Evolutionary conservation across 2,888 invertebrate genomes (phyloP).

Genomic region (Leucania comma): DNA sequence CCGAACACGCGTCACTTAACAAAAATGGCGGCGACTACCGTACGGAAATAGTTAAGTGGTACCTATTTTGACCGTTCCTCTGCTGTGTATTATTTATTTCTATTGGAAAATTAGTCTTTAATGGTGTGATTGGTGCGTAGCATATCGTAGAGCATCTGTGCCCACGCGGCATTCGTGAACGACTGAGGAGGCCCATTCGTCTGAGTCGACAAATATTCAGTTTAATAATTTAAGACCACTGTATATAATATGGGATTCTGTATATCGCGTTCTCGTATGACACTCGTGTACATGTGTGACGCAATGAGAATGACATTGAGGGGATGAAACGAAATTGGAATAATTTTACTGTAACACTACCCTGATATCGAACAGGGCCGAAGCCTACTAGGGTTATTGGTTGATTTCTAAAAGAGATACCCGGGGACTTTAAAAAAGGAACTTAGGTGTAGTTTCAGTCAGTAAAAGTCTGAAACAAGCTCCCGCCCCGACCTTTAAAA

Average conservation of each 20-base stretch:
- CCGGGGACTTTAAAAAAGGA: no score
- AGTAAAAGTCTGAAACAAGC: no score
- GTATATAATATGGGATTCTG: slow-evolving; percentile 68
- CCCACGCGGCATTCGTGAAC: slow-evolving; percentile 84
- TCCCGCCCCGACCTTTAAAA: no score
- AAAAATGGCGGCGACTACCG: slow-evolving; percentile 79
- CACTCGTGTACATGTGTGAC: slow-evolving; percentile 74
- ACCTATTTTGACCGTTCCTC: slow-evolving; percentile 85
- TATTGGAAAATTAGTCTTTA: slow-evolving; percentile 88
- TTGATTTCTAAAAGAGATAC: no score
- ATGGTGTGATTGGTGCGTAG: slow-evolving; percentile 82
- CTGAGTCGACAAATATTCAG: slow-evolving; percentile 85
- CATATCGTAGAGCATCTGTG: slow-evolving; percentile 74
- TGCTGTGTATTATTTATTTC: slow-evolving; percentile 85
- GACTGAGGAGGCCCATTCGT: slow-evolving; percentile 77
- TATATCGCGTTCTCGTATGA: slow-evolving; percentile 75
- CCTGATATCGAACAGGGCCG: no score
- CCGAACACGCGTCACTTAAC: slow-evolving; percentile 71
- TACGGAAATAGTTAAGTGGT: slow-evolving; percentile 79
- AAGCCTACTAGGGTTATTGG: no score
- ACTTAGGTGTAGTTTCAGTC: no score
- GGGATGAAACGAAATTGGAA: slow-evolving; percentile 50
- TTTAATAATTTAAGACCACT: slow-evolving; percentile 86
- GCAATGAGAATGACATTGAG: slow-evolving; percentile 72
- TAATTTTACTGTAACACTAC: not conserved